Percentiles rank a stretch among this genome's conserved stretches.
Evolutionary conservation across 1,140 invertebrate genomes (phyloP).

Genomic region (Globodera ellingtonae): DNA sequence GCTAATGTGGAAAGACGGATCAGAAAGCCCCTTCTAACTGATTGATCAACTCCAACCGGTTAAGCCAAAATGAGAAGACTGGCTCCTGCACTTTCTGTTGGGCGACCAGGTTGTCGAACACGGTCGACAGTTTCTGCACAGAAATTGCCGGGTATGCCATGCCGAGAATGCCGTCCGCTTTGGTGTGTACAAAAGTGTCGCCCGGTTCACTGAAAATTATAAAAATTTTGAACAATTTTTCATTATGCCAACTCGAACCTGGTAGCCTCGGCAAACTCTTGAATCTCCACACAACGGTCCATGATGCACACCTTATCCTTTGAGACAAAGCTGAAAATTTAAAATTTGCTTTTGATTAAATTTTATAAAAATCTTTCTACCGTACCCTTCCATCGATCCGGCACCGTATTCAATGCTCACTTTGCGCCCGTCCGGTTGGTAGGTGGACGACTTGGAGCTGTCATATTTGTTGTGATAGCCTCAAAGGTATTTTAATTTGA

Average conservation of each 20-base stretch:
- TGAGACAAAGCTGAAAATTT: background rate
- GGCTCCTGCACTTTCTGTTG: conserved; percentile 79
- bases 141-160: conserved; percentile 86
- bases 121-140: conserved; percentile 72
- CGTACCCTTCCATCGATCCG: conserved; percentile 88
- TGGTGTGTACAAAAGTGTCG: conserved; percentile 84
- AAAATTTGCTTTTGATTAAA: background rate
- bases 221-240: too few relatives aligned
- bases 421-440: conserved; percentile 82
- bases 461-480: conserved; percentile 94
- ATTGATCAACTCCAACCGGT: conserved; percentile 62
- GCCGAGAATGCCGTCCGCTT: conserved; percentile 96
- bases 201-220: conserved; percentile 75
- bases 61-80: conserved; percentile 95
- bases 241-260: conserved; percentile 54
- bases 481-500: conserved; percentile 67
- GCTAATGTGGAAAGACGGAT: too few relatives aligned
- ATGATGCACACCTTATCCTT: conserved; percentile 53
- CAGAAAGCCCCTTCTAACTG: too few relatives aligned
- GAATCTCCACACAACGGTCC: conserved; percentile 66
- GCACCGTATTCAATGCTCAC: conserved; percentile 94
- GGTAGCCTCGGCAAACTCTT: conserved; percentile 96
- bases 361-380: background rate
- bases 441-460: conserved; percentile 79
- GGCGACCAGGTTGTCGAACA: conserved; percentile 89